phyloP scores from a whole-genome alignment of 2,113 vertebrate species.

The Chaenocephalus aceratus region DNA sequence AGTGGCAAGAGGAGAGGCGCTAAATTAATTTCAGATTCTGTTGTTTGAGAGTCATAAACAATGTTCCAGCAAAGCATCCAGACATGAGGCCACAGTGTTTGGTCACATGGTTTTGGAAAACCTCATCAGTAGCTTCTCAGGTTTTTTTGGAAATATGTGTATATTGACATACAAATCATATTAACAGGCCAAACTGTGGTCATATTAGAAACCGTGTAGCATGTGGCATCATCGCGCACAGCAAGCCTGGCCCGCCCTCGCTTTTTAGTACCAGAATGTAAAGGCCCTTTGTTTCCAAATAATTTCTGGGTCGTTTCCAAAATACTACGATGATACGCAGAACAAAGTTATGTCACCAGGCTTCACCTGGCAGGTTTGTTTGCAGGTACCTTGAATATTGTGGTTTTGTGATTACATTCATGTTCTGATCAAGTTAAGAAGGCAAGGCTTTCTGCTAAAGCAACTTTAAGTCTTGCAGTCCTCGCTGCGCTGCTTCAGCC shows the following conservation, averaged over 20 bases:
- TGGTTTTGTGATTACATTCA: conserved; percentile 38
- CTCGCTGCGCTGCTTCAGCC: conserved; percentile 58
- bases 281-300: conserved; percentile 69
- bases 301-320: conserved; percentile 68
- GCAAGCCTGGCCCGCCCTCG: conserved; percentile 45
- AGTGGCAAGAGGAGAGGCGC: conserved; percentile 78
- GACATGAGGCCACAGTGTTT: conserved; percentile 32
- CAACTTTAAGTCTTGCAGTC: conserved; percentile 42
- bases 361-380: conserved; percentile 58
- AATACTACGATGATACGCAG: conserved; percentile 40
- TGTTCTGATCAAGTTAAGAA: conserved; percentile 29
- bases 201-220: conserved; percentile 9
- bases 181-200: conserved; percentile 22
- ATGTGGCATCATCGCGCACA: conserved; percentile 40
- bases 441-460: conserved; percentile 40
- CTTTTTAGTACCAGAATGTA: conserved; percentile 56
- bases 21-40: conserved; percentile 86
- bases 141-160: not conserved
- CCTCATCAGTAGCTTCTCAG: conserved; percentile 30
- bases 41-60: conserved; percentile 81
- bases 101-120: conserved; percentile 47
- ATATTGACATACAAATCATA: conserved; percentile 12
- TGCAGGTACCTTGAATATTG: conserved; percentile 34
- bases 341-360: conserved; percentile 66
- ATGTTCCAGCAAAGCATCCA: conserved; percentile 65